Percentiles rank a stretch among this genome's conserved stretches.
These are phyloP conservation scores for Plodia interpunctella DNA, from an alignment of 1,140 invertebrate species.

Conservation along the genomic window DNA sequence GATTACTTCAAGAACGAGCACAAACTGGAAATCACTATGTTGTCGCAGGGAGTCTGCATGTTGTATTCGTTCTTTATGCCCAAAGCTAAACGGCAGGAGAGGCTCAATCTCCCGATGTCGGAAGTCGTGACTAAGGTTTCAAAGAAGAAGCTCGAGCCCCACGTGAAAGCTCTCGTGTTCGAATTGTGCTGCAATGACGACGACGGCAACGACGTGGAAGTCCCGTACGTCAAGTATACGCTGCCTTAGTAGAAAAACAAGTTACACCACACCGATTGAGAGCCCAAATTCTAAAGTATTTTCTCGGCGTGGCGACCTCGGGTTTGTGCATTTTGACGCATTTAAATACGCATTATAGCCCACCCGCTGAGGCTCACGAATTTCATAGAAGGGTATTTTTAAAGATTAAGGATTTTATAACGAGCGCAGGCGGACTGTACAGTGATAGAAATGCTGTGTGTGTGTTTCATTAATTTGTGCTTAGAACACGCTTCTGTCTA, in stretches of 20 bases:
- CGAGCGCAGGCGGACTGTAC: slow-evolving; percentile 31
- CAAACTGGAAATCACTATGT: slow-evolving; percentile 97
- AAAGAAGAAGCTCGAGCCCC: slow-evolving; percentile 93
- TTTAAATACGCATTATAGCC: slow-evolving; percentile 35
- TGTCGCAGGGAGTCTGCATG: slow-evolving; percentile 99
- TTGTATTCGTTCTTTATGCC: slow-evolving; percentile 99
- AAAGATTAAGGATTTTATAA: slow-evolving; percentile 34
- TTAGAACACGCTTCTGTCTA: slow-evolving; percentile 58
- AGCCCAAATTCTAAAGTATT: slow-evolving; percentile 12
- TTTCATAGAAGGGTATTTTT: slow-evolving; percentile 48
- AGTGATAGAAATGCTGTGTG: slow-evolving; percentile 51
- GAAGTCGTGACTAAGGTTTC: slow-evolving; percentile 96
- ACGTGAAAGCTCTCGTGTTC: slow-evolving; percentile 95
- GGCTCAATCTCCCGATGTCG: slow-evolving; percentile 90
- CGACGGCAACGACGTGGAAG: slow-evolving; percentile 97
- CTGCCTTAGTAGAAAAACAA: slow-evolving; percentile 76
- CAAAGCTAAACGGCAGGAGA: slow-evolving; percentile 90
- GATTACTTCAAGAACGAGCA: slow-evolving; percentile 96
- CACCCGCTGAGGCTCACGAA: slow-evolving; percentile 36
- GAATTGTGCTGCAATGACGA: slow-evolving; percentile 97
- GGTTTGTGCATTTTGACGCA: slow-evolving; percentile 33
- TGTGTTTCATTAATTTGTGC: slow-evolving; percentile 58
- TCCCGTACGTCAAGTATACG: slow-evolving; percentile 97
- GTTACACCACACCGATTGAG: neutral
- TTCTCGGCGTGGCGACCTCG: slow-evolving; percentile 7